These are phyloP conservation scores for Patella pellucida DNA, from an alignment of 2,888 invertebrate genomes.

Conservation along the genomic window DNA sequence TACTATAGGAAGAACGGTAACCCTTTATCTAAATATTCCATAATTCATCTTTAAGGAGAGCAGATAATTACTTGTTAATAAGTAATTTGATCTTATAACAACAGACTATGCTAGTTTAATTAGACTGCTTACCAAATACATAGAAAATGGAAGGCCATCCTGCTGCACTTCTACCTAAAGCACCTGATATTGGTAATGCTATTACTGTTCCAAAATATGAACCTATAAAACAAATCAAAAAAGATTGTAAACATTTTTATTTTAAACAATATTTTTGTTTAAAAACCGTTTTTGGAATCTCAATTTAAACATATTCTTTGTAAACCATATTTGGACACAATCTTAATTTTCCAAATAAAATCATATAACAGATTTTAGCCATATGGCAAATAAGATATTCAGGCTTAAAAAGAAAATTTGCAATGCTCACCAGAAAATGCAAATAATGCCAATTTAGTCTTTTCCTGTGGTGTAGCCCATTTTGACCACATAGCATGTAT, in stretches of 20 bases:
- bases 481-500: conserved; percentile 70
- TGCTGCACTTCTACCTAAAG: conserved; percentile 61
- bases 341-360: background rate
- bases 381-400: background rate
- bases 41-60: too few relatives aligned
- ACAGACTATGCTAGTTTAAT: background rate
- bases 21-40: too few relatives aligned
- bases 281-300: too few relatives aligned
- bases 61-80: too few relatives aligned
- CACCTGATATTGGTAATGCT: conserved; percentile 67
- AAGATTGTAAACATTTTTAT: too few relatives aligned
- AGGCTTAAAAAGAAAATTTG: background rate
- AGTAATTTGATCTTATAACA: too few relatives aligned
- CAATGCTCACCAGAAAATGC: conserved; percentile 67
- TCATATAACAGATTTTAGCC: background rate
- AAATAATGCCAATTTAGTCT: conserved; percentile 66
- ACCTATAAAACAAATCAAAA: conserved; percentile 49
- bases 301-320: background rate
- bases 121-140: conserved; percentile 65
- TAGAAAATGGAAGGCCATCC: conserved; percentile 72
- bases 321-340: background rate
- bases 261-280: too few relatives aligned
- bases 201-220: conserved; percentile 71
- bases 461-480: conserved; percentile 70
- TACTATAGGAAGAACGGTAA: too few relatives aligned